Conservation (phyloP, 2,113 vertebrate genomes). For the Cryptotis parvus region DNA sequence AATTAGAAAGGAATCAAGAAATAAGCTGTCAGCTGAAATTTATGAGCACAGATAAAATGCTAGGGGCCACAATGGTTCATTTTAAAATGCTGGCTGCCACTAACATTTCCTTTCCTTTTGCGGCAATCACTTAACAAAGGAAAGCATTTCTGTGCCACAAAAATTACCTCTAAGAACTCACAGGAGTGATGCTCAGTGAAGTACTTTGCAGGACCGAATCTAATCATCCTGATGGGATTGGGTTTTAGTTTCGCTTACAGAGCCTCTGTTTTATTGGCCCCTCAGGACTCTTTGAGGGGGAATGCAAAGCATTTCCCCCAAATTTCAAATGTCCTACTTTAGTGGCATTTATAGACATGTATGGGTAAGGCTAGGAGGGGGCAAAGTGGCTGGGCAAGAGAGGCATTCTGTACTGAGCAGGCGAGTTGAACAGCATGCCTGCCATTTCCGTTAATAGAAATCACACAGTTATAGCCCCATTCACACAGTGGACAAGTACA, state of each 20-base stretch:
- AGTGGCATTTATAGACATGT: conserved; percentile 59
- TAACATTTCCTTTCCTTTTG: conserved; percentile 56
- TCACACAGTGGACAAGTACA: conserved; percentile 57
- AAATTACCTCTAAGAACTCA: conserved; percentile 57
- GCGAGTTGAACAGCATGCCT: not conserved
- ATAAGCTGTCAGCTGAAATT: conserved; percentile 70
- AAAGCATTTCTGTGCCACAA: conserved; percentile 65
- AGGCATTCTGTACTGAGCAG: not conserved
- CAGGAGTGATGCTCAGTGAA: not conserved
- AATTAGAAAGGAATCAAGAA: conserved; percentile 81
- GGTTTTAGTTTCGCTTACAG: not conserved
- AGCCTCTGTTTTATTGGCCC: conserved; percentile 56
- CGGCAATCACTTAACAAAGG: conserved; percentile 61
- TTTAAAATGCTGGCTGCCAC: conserved; percentile 74
- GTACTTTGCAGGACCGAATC: not conserved
- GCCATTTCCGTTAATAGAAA: conserved; percentile 72
- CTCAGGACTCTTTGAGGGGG: not conserved
- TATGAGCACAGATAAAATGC: conserved; percentile 66
- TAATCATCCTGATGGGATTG: conserved; percentile 19
- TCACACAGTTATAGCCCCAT: conserved; percentile 46
- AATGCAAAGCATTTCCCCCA: conserved; percentile 39
- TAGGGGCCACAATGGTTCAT: conserved; percentile 67
- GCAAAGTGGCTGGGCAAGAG: not conserved
- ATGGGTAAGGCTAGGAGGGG: not conserved
- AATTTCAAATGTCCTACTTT: conserved; percentile 68